Evolutionary conservation across 2,113 vertebrate species (phyloP), one percentile per base, ranked within the genome.

Genomic region (Clupea harengus): DNA sequence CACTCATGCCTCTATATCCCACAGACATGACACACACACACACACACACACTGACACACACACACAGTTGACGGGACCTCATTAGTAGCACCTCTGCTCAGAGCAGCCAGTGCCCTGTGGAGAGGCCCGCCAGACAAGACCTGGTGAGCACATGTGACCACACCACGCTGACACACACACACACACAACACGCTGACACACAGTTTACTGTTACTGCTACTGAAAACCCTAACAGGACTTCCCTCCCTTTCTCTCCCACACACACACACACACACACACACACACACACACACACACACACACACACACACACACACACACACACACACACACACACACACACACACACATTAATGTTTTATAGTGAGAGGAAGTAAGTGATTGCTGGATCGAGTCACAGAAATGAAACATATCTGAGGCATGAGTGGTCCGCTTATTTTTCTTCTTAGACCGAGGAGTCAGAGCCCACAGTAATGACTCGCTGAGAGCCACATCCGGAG

Each of bases 21-120:
- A n/a, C n/a, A n/a, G n/a, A n/a, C n/a, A n/a, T n/a, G n/a, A 67
- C 25, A 67, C 52, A 57, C 81, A 32, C n/a, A 67, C 25, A 67
- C 81, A 82, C 85, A 57, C 25, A 72, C 28, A 72, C 82, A 82
- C 85, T 22, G n/a, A 83, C 46, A 32, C 22, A 22, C 25, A 72
- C 6, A 72, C 22, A 72, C 64, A 72, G 64, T 32, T 32, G 64
- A 72, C 9, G 8, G 25, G 7, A 8, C 64, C n/a, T 28, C 64
- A 72, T 72, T 72, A 67, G 64, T 9, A 72, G 28, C 25, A 32
- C 8, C 25, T 13, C 64, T 72, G 64, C 15, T 8, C 20, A 64
- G 22, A 64, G 60, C 9, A n/a, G 60, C n/a, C n/a, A 7, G 64
- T 28, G 64, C 15, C 64, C 64, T 72, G 64, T 72, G 64, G 28